Evolutionary conservation across 2,888 invertebrate species (phyloP), one percentile per base, ranked within the genome.

Genomic region (Sesamia inferens): DNA sequence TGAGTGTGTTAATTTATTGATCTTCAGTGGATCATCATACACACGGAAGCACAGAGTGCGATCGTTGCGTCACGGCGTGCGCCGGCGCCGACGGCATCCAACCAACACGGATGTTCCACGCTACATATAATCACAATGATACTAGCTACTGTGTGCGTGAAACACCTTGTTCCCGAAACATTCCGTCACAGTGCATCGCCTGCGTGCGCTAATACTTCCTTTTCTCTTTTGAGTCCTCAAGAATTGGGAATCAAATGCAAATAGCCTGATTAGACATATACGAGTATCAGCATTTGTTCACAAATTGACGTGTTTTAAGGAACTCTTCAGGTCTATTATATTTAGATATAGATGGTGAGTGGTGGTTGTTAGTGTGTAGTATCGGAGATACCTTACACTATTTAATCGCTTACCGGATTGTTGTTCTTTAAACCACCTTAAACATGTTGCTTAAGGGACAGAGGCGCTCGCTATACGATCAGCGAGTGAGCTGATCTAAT

Each of bases 41-140:
- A 62, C 54, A 57, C 64, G 24, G 39, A 51, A 61, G n/a, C 59
- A 55, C 22, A 44, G 19, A 51, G 42, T 24, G 44, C 13, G 51
- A 19, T 19, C 2, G 65, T 66, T 71, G 51, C 79, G 62, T 51
- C 68, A 66, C 57, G 67, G 69, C 58, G 54, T 19, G 58, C 42
- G 59, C 68, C n/a, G 22, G 14, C 14, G 59, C 74, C 11, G n/a
- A 4, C 14, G 7, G 22, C 54, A 59, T 3, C 19, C 74, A n/a
- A 42, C 19, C 47, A 13, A 19, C 19, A 5, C 19, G 5, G 24
- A 24, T 19, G 19, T 47, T 19, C 44, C 16, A 19, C 24, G 3
- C 19, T 51, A 19, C 48, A 48, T 48, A 48, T 48, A 16, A 48
- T 51, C 8, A 51, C 19, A 51, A n/a, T 10, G 10, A n/a, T 51